Conservation (phyloP, 2,113 vertebrate genomes). For the Heterotilapia buettikoferi region DNA sequence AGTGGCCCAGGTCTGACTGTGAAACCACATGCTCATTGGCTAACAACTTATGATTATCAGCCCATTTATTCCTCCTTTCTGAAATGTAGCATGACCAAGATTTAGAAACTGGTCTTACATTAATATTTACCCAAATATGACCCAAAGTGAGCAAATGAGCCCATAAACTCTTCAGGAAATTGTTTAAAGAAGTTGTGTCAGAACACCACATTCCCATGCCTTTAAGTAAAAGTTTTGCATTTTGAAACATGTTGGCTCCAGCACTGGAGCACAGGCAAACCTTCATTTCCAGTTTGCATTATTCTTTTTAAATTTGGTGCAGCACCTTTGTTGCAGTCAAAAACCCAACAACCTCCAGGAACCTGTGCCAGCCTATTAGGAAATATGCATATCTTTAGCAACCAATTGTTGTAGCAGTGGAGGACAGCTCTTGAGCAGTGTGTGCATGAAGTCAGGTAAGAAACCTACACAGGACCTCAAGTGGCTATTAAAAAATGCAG, state of each 20-base stretch:
- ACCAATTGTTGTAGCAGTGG: background rate
- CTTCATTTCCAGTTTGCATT: background rate
- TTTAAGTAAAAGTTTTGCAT: background rate
- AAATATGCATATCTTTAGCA: background rate
- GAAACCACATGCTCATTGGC: background rate
- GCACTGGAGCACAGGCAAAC: background rate
- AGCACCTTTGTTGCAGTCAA: background rate
- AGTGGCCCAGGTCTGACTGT: background rate
- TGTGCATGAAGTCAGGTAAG: background rate
- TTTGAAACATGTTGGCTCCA: background rate
- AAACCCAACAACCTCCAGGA: background rate
- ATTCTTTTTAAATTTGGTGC: background rate
- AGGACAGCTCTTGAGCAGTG: background rate
- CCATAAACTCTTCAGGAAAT: background rate
- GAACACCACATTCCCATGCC: background rate
- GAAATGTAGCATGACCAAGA: background rate
- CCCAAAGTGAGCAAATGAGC: background rate
- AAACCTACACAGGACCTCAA: background rate
- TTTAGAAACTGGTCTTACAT: background rate
- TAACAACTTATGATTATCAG: background rate
- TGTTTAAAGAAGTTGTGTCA: background rate
- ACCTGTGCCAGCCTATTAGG: background rate
- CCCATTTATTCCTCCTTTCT: background rate
- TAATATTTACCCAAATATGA: background rate
- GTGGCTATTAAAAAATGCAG: background rate